phyloP scores from a whole-genome alignment of 37 sponge, comb jelly and placozoan genomes.

The Petrosia ficiformis region DNA sequence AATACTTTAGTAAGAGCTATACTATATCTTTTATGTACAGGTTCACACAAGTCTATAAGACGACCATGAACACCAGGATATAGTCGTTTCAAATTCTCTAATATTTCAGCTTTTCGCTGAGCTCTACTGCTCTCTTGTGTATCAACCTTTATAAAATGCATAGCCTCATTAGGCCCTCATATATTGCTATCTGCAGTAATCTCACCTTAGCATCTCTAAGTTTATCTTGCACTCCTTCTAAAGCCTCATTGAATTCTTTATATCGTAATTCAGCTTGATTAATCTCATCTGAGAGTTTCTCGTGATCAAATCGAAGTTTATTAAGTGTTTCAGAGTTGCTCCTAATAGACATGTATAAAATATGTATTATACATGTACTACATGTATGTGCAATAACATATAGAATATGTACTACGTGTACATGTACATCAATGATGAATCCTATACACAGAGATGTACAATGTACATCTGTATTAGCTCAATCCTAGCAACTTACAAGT shows the following conservation, averaged over 20 bases:
- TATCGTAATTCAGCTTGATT: slow-evolving; percentile 77
- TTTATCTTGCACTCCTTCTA: slow-evolving; percentile 72
- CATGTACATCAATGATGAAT: not conserved
- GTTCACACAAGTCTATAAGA: slow-evolving; percentile 92
- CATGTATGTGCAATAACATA: not conserved
- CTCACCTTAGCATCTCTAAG: slow-evolving; percentile 80
- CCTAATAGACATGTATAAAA: slow-evolving; percentile 14
- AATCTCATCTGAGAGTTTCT: slow-evolving; percentile 73
- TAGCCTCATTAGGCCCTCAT: slow-evolving; percentile 38
- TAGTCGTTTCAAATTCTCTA: slow-evolving; percentile 91
- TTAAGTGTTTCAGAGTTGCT: slow-evolving; percentile 56
- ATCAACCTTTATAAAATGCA: slow-evolving; percentile 46
- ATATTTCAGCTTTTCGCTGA: slow-evolving; percentile 79
- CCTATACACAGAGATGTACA: no score
- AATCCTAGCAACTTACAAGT: not conserved
- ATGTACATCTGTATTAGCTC: not conserved
- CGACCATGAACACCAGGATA: slow-evolving; percentile 95
- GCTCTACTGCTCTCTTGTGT: slow-evolving; percentile 79
- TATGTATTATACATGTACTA: not conserved
- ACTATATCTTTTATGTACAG: slow-evolving; percentile 82
- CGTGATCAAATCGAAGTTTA: slow-evolving; percentile 61
- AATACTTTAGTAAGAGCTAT: slow-evolving; percentile 89
- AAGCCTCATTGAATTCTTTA: slow-evolving; percentile 74
- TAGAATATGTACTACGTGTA: not conserved
- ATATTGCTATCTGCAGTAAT: slow-evolving; percentile 45